Base-by-base conservation (phyloP, 1,140 invertebrate genomes). In the Diprion similis region DNA sequence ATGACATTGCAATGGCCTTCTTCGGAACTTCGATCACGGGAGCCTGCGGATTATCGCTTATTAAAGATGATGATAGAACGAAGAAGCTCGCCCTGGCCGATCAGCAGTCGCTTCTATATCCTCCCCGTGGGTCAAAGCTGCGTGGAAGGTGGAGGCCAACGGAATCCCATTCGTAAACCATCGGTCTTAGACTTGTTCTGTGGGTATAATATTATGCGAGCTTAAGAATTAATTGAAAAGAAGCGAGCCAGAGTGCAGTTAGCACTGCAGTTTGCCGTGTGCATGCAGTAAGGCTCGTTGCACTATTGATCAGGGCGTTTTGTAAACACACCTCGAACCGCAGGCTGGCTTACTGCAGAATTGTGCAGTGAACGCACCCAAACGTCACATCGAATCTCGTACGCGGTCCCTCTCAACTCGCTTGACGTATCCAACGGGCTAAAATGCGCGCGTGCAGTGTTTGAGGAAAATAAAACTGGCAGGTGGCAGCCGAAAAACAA, bases 401-500 rank as follows among this genome's bases (percentile, higher is more conserved):
- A 15, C 17, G 8, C 2, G 59, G 10, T 19, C 19, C 10, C 37
- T 6, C 13, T 45, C 18, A 78, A 81, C 77, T 73, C 68, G 59
- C 68, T 24, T 78, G 86, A 87, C 86, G 78, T 85, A 78, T 82
- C 77, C 82, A 86, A 51, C 80, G 82, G 75, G 59, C 80, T 59
- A 80, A 86, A 87, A 85, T 79, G 73, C 75, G 81, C 84, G 81
- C 78, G 78, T 73, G 71, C 72, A 75, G 77, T n/a, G 37, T 69
- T 73, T 75, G 82, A 77, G 78, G 81, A 81, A 79, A 59, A 83
- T 80, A 83, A 82, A 80, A 77, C 74, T 65, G 76, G 86, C 85
- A 87, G 85, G 85, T 87, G 85, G 82, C 78, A 11, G 3, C 73
- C 71, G 24, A 48, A 82, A 85, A 84, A 81, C 79, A 77, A 78